phyloP scores from a whole-genome alignment of 2,797 vertebrate genomes.

The Carduelis carduelis region DNA sequence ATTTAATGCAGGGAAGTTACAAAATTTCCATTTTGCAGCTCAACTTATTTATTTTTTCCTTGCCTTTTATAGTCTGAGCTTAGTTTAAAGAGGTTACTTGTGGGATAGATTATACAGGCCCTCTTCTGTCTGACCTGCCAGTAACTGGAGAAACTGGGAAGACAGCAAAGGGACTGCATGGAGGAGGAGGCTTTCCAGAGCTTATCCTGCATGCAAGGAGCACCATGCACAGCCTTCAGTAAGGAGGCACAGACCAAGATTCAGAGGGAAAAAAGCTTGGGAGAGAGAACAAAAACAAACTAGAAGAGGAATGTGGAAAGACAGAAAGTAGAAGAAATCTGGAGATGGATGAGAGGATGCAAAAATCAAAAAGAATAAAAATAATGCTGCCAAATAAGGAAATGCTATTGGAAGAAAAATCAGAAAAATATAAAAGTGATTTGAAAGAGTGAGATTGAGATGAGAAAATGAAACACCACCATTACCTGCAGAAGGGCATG shows the following conservation, averaged over 20 bases:
- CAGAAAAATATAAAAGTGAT: background rate
- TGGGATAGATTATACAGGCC: background rate
- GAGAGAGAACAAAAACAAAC: background rate
- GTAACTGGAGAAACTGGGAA: background rate
- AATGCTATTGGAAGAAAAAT: background rate
- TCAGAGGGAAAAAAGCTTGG: background rate
- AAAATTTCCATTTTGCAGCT: background rate
- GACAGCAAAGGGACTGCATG: background rate
- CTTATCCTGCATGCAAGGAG: background rate
- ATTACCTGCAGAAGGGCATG: background rate
- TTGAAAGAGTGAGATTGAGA: background rate
- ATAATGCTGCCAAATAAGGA: background rate
- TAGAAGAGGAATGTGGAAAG: background rate
- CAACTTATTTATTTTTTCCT: background rate
- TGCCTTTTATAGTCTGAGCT: background rate
- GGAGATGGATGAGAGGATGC: background rate
- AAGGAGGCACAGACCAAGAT: background rate
- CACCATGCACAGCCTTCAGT: background rate
- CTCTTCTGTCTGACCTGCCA: background rate
- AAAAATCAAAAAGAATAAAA: background rate
- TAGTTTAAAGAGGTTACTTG: background rate
- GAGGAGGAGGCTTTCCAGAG: background rate
- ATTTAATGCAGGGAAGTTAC: background rate
- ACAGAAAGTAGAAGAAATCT: background rate
- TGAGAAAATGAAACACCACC: background rate